Base-by-base conservation (phyloP, 2,888 invertebrate species). In the Minunthozetes semirufus region DNA sequence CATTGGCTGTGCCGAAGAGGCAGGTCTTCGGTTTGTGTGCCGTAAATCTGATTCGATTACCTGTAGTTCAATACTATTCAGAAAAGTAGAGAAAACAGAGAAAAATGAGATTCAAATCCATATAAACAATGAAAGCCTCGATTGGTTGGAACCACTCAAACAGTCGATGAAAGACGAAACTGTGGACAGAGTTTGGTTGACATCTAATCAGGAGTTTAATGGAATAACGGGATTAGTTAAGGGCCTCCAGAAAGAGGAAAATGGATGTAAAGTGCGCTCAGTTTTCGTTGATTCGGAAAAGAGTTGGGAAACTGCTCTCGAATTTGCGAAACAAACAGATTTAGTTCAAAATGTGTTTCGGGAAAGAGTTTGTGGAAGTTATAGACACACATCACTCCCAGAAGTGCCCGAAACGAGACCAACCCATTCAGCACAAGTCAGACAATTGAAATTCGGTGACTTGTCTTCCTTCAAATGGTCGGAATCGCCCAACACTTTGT, bases 401-500 rank as follows among this genome's bases (percentile, higher is more conserved):
- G 56, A n/a, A 1, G 42, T 38, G 13, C 61, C 61, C 17, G 15
- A 27, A 61, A 27, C 27, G 2, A 6, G 11, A 19, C 19, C 19
- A 2, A 61, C 25, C 2, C 1, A 5, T 27, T 61, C 61, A 13
- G 61, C 27, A 2, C 22, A 25, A 11, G 15, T 61, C 15, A 61
- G 15, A 19, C 22, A 61, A 19, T 27, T 25, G 17, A 61, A 61
- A n/a, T 50, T 19, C 11, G 98, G 98, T 75, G 98, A 98, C 85
- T 87, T 99, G 79, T 89, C 95, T 25, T 95, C 92, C 80, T 87
- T 94, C 79, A 88, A 89, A 81, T 98, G 93, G 97, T 92, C 97
- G 81, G 94, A 93, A 86, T 93, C 92, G 74, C 90, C 90, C 72
- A 86, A 89, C 68, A 86, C 88, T 59, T 87, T 87, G 80, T 87